Evolutionary conservation across 23 tunicate genomes (phyloP), one percentile per base, ranked within the genome.

Genomic region (Pegea sp.): DNA sequence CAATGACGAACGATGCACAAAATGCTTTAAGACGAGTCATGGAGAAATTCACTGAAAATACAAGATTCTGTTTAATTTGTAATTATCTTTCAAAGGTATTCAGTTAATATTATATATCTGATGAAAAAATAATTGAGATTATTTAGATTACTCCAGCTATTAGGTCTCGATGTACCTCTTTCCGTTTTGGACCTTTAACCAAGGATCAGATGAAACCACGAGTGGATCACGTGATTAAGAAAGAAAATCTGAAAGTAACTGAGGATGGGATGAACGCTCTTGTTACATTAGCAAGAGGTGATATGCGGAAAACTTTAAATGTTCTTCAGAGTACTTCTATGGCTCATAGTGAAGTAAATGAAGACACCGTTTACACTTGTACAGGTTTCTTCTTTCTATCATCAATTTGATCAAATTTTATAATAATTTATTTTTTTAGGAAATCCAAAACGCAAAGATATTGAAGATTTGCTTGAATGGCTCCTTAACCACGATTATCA

Each of bases 1-100:
- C 97, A 13, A 88, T 88, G 97, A 88, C 97, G 27, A 70, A 78
- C 28, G 97, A 88, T 72, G 97, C 97, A 2, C 97, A 88, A 64
- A 76, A 76, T 88, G 97, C 97, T 1, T 58, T 88, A 28, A 53
- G 97, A 30, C 60, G 97, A 44, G 89, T 88, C 7, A 88, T 88
- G 97, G 97, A 88, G 52, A 88, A 76, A 65, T 88, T 76, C 50
- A 88, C 97, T n/a, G 74, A 71, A 54, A 88, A 88, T 33, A 78
- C 87, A 22, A 48, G 97, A 60, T 88, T 88, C 48, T 88, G 97
- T 58, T 64, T 81, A 7, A 81, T 81, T 31, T 81, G 81, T 38
- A 73, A 72, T 31, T 73, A 81, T 49, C 57, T 81, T 11, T 44
- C 81, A 27, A 81, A 72, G 73, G 81, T 67, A 1, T 21, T 0